These are phyloP conservation scores for Atopsyche davidsoni DNA, from an alignment of 1,140 invertebrate species.

Conservation along the genomic window DNA sequence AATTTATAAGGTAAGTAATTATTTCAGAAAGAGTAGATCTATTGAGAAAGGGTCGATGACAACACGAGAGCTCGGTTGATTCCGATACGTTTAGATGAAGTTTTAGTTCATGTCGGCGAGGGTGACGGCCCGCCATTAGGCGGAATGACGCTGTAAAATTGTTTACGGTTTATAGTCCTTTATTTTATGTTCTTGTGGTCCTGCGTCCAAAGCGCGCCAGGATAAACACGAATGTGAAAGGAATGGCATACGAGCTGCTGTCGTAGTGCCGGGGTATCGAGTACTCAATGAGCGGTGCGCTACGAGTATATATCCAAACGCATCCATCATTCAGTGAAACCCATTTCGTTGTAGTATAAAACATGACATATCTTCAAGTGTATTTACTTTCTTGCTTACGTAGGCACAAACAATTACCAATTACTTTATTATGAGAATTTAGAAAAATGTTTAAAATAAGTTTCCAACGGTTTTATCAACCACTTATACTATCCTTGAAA, in stretches of 20 bases:
- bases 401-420: neutral
- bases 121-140: constrained; percentile 9
- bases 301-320: neutral
- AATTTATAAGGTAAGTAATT: too few species aligned
- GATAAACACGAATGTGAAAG: constrained; percentile 14
- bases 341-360: neutral
- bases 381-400: neutral
- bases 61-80: too few species aligned
- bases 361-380: neutral
- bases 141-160: constrained; percentile 13
- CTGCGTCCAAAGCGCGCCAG: constrained; percentile 10
- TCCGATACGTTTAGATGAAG: too few species aligned
- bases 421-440: too few species aligned
- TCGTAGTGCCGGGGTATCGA: neutral
- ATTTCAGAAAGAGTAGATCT: too few species aligned
- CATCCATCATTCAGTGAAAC: too few species aligned
- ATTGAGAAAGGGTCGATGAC: too few species aligned
- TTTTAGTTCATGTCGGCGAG: too few species aligned
- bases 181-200: constrained; percentile 15
- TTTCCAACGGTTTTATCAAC: too few species aligned
- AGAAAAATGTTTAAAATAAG: too few species aligned
- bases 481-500: too few species aligned
- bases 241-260: constrained; percentile 14
- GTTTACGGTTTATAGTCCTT: constrained; percentile 18
- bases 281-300: neutral